A percentile compares a stretch with the other conserved stretches of the same genome.
Conservation (phyloP, 2,888 invertebrate genomes). For the Drosophila tripunctata region DNA sequence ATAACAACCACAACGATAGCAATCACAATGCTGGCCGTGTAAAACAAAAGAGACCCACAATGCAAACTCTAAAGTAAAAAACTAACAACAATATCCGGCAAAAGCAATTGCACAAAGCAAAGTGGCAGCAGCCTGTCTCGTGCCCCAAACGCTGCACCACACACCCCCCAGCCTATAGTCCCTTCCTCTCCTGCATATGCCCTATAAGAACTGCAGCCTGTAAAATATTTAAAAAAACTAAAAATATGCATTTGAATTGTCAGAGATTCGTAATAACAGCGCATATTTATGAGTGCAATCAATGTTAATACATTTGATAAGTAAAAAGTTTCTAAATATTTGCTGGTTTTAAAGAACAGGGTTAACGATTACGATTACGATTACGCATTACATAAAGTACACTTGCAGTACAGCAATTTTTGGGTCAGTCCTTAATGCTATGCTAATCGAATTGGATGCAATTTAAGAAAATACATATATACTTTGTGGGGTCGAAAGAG, state of each 20-base stretch:
- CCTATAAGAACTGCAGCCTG: slow-evolving; percentile 18
- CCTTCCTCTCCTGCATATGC: background rate
- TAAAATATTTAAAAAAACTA: slow-evolving; percentile 62
- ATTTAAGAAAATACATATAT: too few species aligned
- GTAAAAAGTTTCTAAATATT: background rate
- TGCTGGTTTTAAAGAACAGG: background rate
- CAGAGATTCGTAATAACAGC: background rate
- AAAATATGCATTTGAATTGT: slow-evolving; percentile 30
- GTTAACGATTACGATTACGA: too few species aligned
- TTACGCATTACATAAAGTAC: too few species aligned
- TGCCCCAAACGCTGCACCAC: background rate
- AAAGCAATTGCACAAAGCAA: slow-evolving; percentile 77
- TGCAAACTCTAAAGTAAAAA: slow-evolving; percentile 69
- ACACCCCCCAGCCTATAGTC: background rate
- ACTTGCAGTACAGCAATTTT: too few species aligned
- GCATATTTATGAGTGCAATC: slow-evolving; percentile 7
- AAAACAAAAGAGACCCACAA: slow-evolving; percentile 68
- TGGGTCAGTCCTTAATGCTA: too few species aligned
- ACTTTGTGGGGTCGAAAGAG: too few species aligned
- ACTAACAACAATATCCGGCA: slow-evolving; percentile 77
- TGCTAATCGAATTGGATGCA: too few species aligned
- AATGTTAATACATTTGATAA: background rate
- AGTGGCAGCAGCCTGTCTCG: slow-evolving; percentile 36
- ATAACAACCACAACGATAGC: slow-evolving; percentile 42
- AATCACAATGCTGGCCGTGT: slow-evolving; percentile 68